Evolutionary conservation across 2,797 vertebrate genomes (phyloP).

Genomic region (Epinephelus malabaricus): DNA sequence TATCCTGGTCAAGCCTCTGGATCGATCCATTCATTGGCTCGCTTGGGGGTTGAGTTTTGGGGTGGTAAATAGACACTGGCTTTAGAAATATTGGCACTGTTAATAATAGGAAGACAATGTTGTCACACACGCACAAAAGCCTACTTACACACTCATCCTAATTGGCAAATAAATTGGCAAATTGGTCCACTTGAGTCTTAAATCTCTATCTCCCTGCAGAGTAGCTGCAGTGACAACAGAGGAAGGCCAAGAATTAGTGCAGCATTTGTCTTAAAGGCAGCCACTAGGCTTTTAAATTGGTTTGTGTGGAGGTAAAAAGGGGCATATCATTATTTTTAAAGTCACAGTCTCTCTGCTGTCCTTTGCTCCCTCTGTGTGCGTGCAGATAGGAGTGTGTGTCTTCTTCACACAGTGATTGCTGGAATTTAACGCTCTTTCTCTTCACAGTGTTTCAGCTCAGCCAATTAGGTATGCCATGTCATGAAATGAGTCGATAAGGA

Average conservation of each 20-base stretch:
- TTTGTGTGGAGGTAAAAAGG: conserved; percentile 38
- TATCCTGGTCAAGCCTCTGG: conserved; percentile 55
- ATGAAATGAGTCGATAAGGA: conserved; percentile 74
- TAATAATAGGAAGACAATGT: conserved; percentile 39
- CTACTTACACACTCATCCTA: conserved; percentile 31
- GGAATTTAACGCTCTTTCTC: conserved; percentile 54
- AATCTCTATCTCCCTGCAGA: conserved; percentile 48
- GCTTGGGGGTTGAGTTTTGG: neutral
- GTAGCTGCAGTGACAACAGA: conserved; percentile 30
- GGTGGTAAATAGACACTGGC: conserved; percentile 48
- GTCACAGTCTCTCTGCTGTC: neutral
- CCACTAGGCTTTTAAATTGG: conserved; percentile 30
- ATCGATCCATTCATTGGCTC: conserved; percentile 55
- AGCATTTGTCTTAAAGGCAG: conserved; percentile 42
- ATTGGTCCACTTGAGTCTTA: conserved; percentile 37
- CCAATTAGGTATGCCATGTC: conserved; percentile 75
- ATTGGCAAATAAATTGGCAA: conserved; percentile 51
- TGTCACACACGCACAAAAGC: conserved; percentile 42
- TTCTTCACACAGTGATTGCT: conserved; percentile 27
- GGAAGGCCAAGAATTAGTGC: conserved; percentile 37
- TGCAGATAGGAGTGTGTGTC: conserved; percentile 37
- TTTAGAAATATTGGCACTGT: conserved; percentile 47
- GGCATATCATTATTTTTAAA: conserved; percentile 39
- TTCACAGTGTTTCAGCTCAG: conserved; percentile 55
- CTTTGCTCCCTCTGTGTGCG: conserved; percentile 5